Base-by-base conservation (phyloP, 1,140 invertebrate species). In the Agrilus planipennis region DNA sequence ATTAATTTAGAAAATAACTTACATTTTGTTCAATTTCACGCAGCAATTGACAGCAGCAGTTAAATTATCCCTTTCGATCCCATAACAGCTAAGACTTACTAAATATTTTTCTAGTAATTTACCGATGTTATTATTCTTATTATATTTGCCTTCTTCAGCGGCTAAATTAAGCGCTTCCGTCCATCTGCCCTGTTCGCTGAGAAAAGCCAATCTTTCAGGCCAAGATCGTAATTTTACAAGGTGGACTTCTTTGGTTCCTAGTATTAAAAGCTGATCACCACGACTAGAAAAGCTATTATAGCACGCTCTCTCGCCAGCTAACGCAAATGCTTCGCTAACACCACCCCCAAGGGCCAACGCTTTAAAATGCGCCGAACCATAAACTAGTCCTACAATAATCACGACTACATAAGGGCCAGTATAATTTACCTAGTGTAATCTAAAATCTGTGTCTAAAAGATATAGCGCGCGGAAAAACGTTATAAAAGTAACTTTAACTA, bases 351-450 rank as follows among this genome's bases (percentile, higher is more conserved):
- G 74, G 47, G 79, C 81, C 42, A 85, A 68, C 1, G 88, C 90
- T 65, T 96, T 94, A 55, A 94, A 97, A 66, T 92, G 86, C 50
- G 87, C 88, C 18, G 86, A 89, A 18, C 80, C 79, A 62, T 95
- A 96, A 0, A 94, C 87, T 22, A 97, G 70, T 40, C 87, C 81
- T n/a, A n/a, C n/a, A n/a, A n/a, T n/a, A n/a, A n/a, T n/a, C n/a
- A n/a, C n/a, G n/a, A n/a, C n/a, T n/a, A n/a, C n/a, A n/a, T n/a
- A n/a, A n/a, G n/a, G n/a, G n/a, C n/a, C n/a, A n/a, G n/a, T n/a
- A n/a, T n/a, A n/a, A n/a, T n/a, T n/a, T n/a, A n/a, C n/a, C n/a
- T n/a, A n/a, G n/a, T n/a, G n/a, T n/a, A n/a, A n/a, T n/a, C n/a
- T n/a, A n/a, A n/a, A n/a, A n/a, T n/a, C n/a, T n/a, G n/a, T n/a